Evolutionary conservation across 2,113 vertebrate genomes (phyloP).

Genomic region (Eurystomus gularis): DNA sequence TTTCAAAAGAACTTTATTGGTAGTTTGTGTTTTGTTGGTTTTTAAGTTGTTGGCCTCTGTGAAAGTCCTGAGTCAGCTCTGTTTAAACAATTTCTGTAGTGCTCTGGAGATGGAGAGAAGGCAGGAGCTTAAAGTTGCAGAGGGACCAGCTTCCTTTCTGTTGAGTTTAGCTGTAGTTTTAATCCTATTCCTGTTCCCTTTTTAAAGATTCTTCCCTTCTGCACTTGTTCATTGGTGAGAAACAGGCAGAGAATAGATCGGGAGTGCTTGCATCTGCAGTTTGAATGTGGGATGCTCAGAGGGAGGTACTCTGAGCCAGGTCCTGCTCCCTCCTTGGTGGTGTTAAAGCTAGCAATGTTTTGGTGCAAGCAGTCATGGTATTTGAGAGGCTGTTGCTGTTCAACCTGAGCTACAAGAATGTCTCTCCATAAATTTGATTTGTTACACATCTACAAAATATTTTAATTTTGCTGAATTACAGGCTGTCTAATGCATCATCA

Average conservation of each 20-base stretch:
- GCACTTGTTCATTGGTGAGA: neutral
- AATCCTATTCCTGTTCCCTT: neutral
- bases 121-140: neutral
- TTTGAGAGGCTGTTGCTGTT: neutral
- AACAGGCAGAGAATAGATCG: neutral
- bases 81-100: neutral
- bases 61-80: neutral
- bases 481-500: neutral
- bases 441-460: neutral
- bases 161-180: neutral
- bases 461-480: neutral
- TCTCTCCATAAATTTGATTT: neutral
- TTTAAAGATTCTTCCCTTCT: neutral
- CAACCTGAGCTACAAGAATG: neutral
- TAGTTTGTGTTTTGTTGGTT: rapidly evolving
- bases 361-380: neutral
- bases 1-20: neutral
- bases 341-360: neutral
- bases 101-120: neutral
- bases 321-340: neutral
- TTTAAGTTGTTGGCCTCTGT: neutral
- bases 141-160: neutral
- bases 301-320: neutral
- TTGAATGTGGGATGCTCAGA: neutral
- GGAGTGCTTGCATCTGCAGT: neutral